Evolutionary conservation across 2,888 invertebrate species (phyloP), one percentile per base, ranked within the genome.

Genomic region (Volucella inflata): DNA sequence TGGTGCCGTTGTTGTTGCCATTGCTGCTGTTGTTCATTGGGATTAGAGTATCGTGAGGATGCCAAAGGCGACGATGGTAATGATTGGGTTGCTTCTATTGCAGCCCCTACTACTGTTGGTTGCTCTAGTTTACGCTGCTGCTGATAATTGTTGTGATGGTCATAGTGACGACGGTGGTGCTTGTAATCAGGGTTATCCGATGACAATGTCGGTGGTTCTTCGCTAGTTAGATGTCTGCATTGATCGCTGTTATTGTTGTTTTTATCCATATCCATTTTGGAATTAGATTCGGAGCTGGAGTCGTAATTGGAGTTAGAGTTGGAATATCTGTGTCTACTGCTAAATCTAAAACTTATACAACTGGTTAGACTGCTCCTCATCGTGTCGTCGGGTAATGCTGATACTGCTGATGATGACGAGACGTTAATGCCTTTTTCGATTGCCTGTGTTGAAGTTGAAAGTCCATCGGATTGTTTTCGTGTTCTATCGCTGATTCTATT

Each of bases 121-220:
- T 77, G 79, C 50, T 76, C 80, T 72, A 80, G 65, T 76, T 80
- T 70, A 57, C 60, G 79, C 46, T 76, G 84, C 62, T 87, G 85
- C 50, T 87, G 87, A 36, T 88, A 83, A 77, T 72, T 85, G 87
- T 87, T 78, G 65, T 78, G 84, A 59, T 88, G 76, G 85, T 87
- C 78, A 84, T 87, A 79, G 76, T 82, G 81, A 77, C 79, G 79
- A 70, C 82, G 87, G 83, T 84, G 87, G 88, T 75, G 88, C 83
- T 76, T 87, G 82, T 68, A 85, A 87, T 76, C 85, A 70, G 78
- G 75, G 30, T 44, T 67, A 40, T 76, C 70, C 68, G 62, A 64
- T 70, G 62, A 42, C 64, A 68, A 68, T 76, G 79, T 64, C 87
- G 76, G 79, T 85, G 75, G 87, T 81, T 87, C 62, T 64, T 85